A percentile compares a stretch with the other conserved stretches of the same genome.
phyloP scores from a whole-genome alignment of 92 coral and sea anemone species.

The Phenganax marumi region DNA sequence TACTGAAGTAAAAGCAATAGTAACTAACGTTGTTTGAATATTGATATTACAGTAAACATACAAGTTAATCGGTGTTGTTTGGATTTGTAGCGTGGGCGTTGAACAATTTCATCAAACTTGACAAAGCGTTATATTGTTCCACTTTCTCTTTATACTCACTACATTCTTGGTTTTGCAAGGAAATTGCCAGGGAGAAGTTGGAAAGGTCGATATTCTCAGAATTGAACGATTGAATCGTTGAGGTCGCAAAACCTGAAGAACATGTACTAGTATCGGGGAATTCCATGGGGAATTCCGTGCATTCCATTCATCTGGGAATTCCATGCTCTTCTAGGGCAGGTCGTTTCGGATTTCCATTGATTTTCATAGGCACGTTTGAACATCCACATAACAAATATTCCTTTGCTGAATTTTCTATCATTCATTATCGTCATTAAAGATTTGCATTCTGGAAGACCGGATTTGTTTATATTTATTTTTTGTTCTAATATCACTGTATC shows the following conservation, averaged over 20 bases:
- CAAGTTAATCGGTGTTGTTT: not conserved
- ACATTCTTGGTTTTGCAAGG: conserved; percentile 20
- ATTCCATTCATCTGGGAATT: no score
- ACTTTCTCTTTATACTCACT: not conserved
- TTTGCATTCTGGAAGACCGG: not conserved
- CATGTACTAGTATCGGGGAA: not conserved
- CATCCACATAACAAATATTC: not conserved
- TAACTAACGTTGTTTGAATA: no score
- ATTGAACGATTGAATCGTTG: not conserved
- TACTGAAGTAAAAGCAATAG: no score
- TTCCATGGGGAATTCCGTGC: no score
- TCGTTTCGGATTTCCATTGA: not conserved
- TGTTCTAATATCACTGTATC: conserved; percentile 1
- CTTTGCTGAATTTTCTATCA: not conserved
- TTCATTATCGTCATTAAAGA: conserved; percentile 3
- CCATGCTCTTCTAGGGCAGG: conserved; percentile 11
- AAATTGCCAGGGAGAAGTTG: conserved; percentile 20
- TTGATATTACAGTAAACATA: not conserved
- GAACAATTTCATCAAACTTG: conserved; percentile 28
- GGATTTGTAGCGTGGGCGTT: not conserved
- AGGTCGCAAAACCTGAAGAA: conserved; percentile 1
- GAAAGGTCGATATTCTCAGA: not conserved
- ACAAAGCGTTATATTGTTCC: conserved; percentile 10
- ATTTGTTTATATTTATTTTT: not conserved
- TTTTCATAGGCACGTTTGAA: not conserved